Base-by-base conservation (phyloP, 2,797 vertebrate species). In the Hyperoplus lanceolatus region DNA sequence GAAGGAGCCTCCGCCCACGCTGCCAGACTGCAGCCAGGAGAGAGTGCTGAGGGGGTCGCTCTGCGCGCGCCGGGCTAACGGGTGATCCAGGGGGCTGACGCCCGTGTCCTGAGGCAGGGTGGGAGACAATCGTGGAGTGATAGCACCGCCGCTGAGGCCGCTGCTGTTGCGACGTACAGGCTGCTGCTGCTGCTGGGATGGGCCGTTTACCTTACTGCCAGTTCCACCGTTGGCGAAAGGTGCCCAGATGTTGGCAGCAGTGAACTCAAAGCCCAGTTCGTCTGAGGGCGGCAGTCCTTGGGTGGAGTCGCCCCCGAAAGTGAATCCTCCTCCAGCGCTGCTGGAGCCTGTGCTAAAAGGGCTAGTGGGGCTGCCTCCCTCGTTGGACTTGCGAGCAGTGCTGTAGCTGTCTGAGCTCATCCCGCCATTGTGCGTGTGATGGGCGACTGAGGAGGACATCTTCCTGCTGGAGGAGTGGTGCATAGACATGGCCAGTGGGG, bases 191-290 rank as follows among this genome's bases (percentile, higher is more conserved):
- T 92, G 91, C 85, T 93, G 90, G 38, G 91, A 71, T 46, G 91
- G 66, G 67, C 89, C 61, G 1, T 80, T 18, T 0, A 86, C 78
- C 88, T 83, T 93, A 62, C 56, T 90, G 81, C 68, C 93, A 38
- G 80, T 83, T 15, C 65, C 94, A 38, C 96, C 94, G 14, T 96
- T 94, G 39, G 96, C 95, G 0, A 99, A 98, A 0, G 97, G 97
- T 0, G 97, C 97, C 98, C 98, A 99, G 92, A 99, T 97, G 92
- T 97, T 95, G 84, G 96, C 92, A 14, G 95, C 80, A 0, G 93
- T 93, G 4, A 97, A 97, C 86, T 99, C 97, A 1, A 99, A 97
- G 77, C 96, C 96, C n/a, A 98, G 95, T 81, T 98, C 97, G 0
- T 98, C 97, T 0, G 96, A 88, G 12, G 94, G 61, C 0, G 95